Evolutionary conservation across 2,888 invertebrate species (phyloP).

Genomic region (Heliconius aoede): DNA sequence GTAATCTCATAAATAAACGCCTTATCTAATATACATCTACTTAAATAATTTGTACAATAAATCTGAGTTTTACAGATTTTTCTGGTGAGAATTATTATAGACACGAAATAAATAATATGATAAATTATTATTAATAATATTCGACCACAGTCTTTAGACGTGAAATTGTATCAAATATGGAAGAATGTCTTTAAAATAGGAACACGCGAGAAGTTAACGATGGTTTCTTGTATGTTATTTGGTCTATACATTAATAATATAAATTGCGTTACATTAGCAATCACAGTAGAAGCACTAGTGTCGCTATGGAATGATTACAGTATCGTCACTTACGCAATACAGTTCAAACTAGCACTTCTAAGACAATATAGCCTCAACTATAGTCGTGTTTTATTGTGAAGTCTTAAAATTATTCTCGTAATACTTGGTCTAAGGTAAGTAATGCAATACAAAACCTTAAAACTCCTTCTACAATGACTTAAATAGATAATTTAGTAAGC

Average conservation of each 20-base stretch:
- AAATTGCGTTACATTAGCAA: conserved; percentile 42
- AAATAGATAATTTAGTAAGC: neutral
- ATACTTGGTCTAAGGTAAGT: conserved; percentile 74
- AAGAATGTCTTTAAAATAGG: conserved; percentile 77
- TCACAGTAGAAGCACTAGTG: conserved; percentile 56
- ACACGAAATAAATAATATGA: conserved; percentile 79
- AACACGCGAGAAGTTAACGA: conserved; percentile 63
- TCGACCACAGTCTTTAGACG: conserved; percentile 79
- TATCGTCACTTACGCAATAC: conserved; percentile 50
- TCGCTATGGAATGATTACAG: conserved; percentile 69
- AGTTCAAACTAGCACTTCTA: conserved; percentile 57
- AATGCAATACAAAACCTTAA: conserved; percentile 66
- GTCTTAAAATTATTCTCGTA: conserved; percentile 70
- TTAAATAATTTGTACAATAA: conserved; percentile 82
- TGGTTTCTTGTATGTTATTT: conserved; percentile 62
- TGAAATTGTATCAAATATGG: conserved; percentile 68
- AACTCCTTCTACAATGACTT: conserved; percentile 49
- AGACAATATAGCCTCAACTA: conserved; percentile 72
- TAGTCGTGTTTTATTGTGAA: conserved; percentile 53
- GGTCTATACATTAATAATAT: conserved; percentile 52
- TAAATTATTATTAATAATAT: conserved; percentile 74
- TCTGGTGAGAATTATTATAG: conserved; percentile 72
- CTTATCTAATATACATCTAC: conserved; percentile 69
- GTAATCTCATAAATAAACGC: conserved; percentile 82
- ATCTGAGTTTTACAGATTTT: conserved; percentile 70